phyloP scores from a whole-genome alignment of 2,888 invertebrate species.

The Pteria penguin region DNA sequence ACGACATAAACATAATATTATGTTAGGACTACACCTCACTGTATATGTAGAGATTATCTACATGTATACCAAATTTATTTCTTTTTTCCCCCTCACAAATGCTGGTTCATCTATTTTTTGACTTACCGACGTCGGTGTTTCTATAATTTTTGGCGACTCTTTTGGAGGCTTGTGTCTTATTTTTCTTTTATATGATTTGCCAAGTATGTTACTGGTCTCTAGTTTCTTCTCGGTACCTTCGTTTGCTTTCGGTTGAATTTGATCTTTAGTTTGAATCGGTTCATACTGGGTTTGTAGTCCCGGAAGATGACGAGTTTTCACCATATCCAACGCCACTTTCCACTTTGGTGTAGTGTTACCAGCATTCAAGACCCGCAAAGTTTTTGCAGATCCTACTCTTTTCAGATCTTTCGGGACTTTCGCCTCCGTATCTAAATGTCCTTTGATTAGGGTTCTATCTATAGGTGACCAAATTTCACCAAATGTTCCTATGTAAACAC shows the following conservation, averaged over 20 bases:
- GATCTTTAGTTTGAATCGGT: constrained; percentile 45
- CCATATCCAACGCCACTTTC: constrained; percentile 55
- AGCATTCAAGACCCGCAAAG: constrained; percentile 83
- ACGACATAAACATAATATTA: too few relatives aligned
- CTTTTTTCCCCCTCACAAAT: too few relatives aligned
- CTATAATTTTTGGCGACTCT: constrained; percentile 56
- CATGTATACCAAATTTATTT: too few relatives aligned
- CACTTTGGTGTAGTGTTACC: constrained; percentile 60
- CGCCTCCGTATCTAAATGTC: constrained; percentile 52
- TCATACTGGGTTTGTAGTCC: constrained; percentile 54
- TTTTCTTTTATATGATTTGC: constrained; percentile 66
- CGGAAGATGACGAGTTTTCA: constrained; percentile 48
- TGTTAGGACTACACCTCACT: too few relatives aligned
- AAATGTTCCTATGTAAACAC: constrained; percentile 85
- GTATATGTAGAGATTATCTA: too few relatives aligned
- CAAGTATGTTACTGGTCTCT: constrained; percentile 63
- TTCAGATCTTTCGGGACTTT: constrained; percentile 87
- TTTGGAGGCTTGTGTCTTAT: constrained; percentile 62
- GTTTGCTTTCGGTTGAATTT: constrained; percentile 30
- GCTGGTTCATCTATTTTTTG: too few relatives aligned
- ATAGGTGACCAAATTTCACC: constrained; percentile 86
- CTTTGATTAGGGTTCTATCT: constrained; percentile 78
- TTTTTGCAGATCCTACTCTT: constrained; percentile 88
- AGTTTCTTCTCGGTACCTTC: constrained; percentile 24
- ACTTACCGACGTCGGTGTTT: constrained; percentile 60